Base-by-base conservation (phyloP, 37 sponge, comb jelly and placozoan species). In the Diacarnus erythraeanus region DNA sequence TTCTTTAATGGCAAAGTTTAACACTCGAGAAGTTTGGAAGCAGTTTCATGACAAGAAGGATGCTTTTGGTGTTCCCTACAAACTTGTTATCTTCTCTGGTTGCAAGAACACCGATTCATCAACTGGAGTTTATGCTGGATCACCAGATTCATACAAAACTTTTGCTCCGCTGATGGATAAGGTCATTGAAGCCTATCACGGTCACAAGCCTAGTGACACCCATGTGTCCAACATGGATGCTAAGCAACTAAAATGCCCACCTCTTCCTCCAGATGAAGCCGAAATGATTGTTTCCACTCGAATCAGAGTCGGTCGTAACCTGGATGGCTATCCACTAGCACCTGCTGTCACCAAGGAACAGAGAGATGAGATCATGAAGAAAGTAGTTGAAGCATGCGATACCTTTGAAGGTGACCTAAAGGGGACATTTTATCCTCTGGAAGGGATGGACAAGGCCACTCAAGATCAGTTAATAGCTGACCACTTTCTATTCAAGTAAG, bases 211-310 rank as follows among this genome's bases (percentile, higher is more conserved):
- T 5, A 47, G 65, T 61, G 86, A 89, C 33, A 86, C 27, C 18
- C 95, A 94, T 79, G 73, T 72, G 77, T 69, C 95, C 44, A 86
- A 95, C 44, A 71, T 95, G 69, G 91, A 95, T 70, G 71, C 89
- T 27, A 42, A 56, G 1, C 63, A 92, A 33, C 82, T 92, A 27
- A 82, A 80, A 3, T 78, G 85, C 56, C 71, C 73, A 31, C 79
- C 80, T 56, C 88, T 85, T 44, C 84, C 84, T 30, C 69, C 79
- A 0, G 72, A 92, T 9, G 74, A 74, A 4, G 54, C 57, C 31
- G 57, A n/a, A 21, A 83, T 72, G 38, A 83, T 94, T 29, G 73
- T 84, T 0, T 88, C 89, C 31, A 76, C 91, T 20, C 84, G 95
- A 2, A 74, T 94, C 20, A 77, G 95, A 12, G 76, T 78, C 5